Evolutionary conservation across 2,888 invertebrate species (phyloP).

Genomic region (Drosophila anomalata): DNA sequence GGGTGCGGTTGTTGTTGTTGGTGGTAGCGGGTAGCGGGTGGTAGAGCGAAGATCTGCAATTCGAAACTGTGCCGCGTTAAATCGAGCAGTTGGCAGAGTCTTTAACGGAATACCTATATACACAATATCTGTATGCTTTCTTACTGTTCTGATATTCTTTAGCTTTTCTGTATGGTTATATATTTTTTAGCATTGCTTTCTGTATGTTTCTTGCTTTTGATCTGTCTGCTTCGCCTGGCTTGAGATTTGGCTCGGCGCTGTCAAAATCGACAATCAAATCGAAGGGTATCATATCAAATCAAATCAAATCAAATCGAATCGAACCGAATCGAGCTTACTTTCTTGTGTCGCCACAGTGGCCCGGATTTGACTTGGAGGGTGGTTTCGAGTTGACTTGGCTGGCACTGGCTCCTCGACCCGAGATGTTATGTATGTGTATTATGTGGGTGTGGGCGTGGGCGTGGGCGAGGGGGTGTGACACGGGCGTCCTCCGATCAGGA

Average conservation of each 20-base stretch:
- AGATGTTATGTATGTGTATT: neutral
- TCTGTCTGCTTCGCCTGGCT: slow-evolving; percentile 1
- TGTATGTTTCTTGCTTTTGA: slow-evolving; percentile 2
- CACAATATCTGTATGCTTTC: slow-evolving; percentile 53
- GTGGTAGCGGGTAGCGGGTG: neutral
- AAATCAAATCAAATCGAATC: neutral
- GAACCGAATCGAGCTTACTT: slow-evolving; percentile 23
- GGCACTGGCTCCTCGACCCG: slow-evolving; percentile 22
- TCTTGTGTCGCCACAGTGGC: slow-evolving; percentile 1
- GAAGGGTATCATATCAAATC: neutral
- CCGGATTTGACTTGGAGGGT: neutral
- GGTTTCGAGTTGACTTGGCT: slow-evolving; percentile 20
- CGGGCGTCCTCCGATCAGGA: neutral
- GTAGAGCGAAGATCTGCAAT: slow-evolving; percentile 74
- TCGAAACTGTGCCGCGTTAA: slow-evolving; percentile 83
- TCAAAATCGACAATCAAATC: slow-evolving; percentile 15
- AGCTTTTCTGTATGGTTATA: neutral
- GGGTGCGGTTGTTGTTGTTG: neutral
- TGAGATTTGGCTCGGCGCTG: slow-evolving; percentile 2
- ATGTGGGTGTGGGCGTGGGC: neutral
- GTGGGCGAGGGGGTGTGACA: too few relatives aligned
- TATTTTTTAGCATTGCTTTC: neutral
- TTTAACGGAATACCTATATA: slow-evolving; percentile 71
- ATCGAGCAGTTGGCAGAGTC: slow-evolving; percentile 71
- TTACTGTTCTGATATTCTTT: neutral